Percentiles rank a stretch among this genome's conserved stretches.
These are phyloP conservation scores for Cervus canadensis DNA, from an alignment of 2,113 vertebrate genomes.

Conservation along the genomic window DNA sequence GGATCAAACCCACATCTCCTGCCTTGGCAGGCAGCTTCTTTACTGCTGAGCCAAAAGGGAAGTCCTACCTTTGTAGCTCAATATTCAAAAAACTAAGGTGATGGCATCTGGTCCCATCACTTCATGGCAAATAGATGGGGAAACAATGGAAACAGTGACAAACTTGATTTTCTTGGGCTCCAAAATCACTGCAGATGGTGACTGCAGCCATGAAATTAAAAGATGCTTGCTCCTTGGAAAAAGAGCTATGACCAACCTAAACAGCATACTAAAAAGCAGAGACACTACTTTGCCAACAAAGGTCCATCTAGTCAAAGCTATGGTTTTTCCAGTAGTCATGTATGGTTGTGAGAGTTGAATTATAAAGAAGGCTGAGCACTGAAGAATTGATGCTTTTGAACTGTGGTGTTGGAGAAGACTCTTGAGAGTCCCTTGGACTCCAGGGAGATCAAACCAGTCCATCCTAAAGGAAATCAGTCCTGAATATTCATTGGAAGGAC, in stretches of 20 bases:
- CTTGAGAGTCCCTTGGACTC: background rate
- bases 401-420: background rate
- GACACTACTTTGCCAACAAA: background rate
- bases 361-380: background rate
- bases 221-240: background rate
- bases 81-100: background rate
- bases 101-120: background rate
- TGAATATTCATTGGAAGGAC: background rate
- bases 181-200: background rate
- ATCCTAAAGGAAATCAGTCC: background rate
- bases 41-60: background rate
- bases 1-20: background rate
- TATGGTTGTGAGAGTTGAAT: background rate
- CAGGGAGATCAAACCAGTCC: background rate
- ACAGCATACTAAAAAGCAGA: background rate
- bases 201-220: background rate
- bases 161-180: background rate
- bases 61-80: background rate
- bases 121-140: background rate
- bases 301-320: background rate
- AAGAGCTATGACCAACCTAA: background rate
- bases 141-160: background rate
- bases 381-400: background rate
- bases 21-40: background rate
- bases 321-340: background rate